Percentiles rank a stretch among this genome's conserved stretches.
Evolutionary conservation across 1,140 invertebrate species (phyloP).

Genomic region (Trypoxylus dichotomus): DNA sequence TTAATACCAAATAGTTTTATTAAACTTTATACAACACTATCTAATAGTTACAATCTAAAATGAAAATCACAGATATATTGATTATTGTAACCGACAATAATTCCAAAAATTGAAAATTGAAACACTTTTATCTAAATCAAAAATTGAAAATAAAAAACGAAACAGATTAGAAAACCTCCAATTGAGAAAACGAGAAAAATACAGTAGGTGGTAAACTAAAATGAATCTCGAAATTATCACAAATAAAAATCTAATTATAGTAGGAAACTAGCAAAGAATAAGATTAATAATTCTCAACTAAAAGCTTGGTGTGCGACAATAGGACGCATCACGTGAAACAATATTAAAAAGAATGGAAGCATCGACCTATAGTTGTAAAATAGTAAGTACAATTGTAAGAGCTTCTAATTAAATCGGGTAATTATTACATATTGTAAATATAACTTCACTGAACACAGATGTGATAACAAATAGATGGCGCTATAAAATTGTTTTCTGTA

Average conservation of each 20-base stretch:
- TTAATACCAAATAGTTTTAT: constrained; percentile 28
- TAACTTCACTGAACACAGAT: too few species aligned
- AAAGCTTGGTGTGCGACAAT: not conserved
- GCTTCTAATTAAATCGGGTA: too few species aligned
- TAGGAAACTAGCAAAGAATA: not conserved
- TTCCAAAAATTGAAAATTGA: not conserved
- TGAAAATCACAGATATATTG: constrained; percentile 30
- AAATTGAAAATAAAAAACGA: not conserved
- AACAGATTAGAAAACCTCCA: not conserved
- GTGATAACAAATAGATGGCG: too few species aligned
- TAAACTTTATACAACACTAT: constrained; percentile 28
- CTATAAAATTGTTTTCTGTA: too few species aligned
- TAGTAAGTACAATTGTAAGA: too few species aligned
- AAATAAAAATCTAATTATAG: not conserved
- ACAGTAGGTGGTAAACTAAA: not conserved
- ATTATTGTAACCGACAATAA: constrained; percentile 29
- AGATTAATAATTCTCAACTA: not conserved
- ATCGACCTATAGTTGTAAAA: not conserved
- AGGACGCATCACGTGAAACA: not conserved
- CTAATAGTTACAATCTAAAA: constrained; percentile 24
- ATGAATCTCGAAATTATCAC: not conserved
- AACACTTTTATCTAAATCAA: not conserved
- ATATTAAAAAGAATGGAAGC: not conserved
- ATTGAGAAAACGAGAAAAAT: not conserved
- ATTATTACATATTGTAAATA: too few species aligned